Evolutionary conservation across 2,797 vertebrate species (phyloP).

Genomic region (Anableps anableps): DNA sequence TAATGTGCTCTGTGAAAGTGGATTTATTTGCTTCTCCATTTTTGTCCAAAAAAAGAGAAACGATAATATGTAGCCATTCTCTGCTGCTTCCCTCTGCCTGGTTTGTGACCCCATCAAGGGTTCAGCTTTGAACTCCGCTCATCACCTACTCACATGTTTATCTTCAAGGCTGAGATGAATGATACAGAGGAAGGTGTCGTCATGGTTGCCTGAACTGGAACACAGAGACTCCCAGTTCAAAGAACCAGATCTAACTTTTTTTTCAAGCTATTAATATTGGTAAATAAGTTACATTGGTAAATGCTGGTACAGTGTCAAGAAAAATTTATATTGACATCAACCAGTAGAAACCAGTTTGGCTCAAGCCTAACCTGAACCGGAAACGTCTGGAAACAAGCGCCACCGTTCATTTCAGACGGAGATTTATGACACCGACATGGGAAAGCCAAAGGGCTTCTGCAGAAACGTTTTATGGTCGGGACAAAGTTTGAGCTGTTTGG

Average conservation of each 20-base stretch:
- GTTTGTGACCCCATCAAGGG: slow-evolving; percentile 15
- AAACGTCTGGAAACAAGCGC: too few species aligned
- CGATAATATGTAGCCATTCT: slow-evolving; percentile 11
- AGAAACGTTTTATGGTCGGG: neutral
- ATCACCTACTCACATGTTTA: neutral
- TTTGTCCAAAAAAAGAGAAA: neutral
- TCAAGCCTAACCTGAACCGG: neutral
- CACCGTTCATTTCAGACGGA: too few species aligned
- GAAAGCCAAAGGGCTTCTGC: neutral
- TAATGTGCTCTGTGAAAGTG: slow-evolving; percentile 1
- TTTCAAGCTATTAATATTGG: too few species aligned
- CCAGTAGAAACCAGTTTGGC: neutral
- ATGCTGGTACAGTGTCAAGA: neutral
- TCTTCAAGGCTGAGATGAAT: slow-evolving; percentile 15
- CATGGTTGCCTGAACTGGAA: slow-evolving; percentile 5
- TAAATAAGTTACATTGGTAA: neutral
- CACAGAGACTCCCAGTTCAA: neutral
- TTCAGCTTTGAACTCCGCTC: slow-evolving; percentile 24
- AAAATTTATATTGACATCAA: too few species aligned
- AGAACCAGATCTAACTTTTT: neutral
- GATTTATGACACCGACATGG: too few species aligned
- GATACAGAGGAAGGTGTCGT: slow-evolving; percentile 3
- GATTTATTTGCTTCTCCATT: slow-evolving; percentile 10
- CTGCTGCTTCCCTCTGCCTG: slow-evolving; percentile 12
- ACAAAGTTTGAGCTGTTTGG: neutral